Percentiles rank a stretch among this genome's conserved stretches.
Conservation (phyloP, 2,113 vertebrate genomes). For the Delphinus delphis region DNA sequence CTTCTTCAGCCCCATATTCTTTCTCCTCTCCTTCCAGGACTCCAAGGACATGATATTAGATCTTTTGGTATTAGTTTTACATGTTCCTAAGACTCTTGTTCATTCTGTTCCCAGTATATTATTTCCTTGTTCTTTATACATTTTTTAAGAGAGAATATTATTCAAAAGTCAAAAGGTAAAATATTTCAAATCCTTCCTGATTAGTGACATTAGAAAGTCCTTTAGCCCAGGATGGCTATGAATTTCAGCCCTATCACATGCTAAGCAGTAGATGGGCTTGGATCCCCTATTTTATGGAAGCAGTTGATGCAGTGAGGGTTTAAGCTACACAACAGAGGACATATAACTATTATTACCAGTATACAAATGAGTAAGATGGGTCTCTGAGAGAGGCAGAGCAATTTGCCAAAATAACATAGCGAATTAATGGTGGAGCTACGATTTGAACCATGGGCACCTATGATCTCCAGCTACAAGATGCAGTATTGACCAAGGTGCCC, state of each 20-base stretch:
- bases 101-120: neutral
- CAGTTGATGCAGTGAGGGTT: neutral
- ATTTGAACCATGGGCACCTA: neutral
- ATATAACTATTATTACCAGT: neutral
- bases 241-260: neutral
- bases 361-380: neutral
- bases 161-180: neutral
- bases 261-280: neutral
- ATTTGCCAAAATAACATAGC: neutral
- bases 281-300: neutral
- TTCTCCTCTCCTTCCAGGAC: neutral
- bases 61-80: neutral
- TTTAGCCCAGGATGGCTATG: neutral
- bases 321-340: neutral
- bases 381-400: neutral
- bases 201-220: neutral
- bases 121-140: neutral
- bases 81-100: neutral
- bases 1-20: neutral
- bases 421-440: neutral
- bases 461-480: neutral
- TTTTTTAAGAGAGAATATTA: neutral
- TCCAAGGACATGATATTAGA: neutral
- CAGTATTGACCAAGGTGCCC: neutral
- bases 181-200: neutral